Percentiles rank a stretch among this genome's conserved stretches.
Evolutionary conservation across 1,140 invertebrate species (phyloP).

Genomic region (Streblospio benedicti): DNA sequence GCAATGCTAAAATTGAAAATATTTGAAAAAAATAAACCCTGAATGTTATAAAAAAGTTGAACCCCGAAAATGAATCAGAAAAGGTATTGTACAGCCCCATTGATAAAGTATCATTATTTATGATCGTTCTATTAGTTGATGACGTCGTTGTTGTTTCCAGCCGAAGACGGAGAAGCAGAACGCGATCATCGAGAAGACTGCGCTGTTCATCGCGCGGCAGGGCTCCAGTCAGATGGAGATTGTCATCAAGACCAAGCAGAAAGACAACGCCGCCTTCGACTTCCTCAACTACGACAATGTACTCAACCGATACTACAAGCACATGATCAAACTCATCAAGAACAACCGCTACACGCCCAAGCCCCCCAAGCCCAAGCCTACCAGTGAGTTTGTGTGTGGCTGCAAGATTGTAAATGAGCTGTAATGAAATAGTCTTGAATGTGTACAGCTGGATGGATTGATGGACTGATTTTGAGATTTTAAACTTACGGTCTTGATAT

Average conservation of each 20-base stretch:
- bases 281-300: constrained; percentile 80
- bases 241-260: constrained; percentile 91
- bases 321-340: constrained; percentile 71
- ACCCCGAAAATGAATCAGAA: too few relatives aligned
- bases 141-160: too few relatives aligned
- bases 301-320: constrained; percentile 84
- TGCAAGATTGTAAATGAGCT: neutral
- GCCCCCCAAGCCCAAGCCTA: neutral
- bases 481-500: too few relatives aligned
- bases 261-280: constrained; percentile 83
- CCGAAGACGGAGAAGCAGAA: constrained; percentile 86
- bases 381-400: neutral
- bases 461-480: too few relatives aligned
- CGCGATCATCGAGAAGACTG: constrained; percentile 93
- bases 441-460: too few relatives aligned
- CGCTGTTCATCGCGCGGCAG: constrained; percentile 82
- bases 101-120: too few relatives aligned
- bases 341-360: constrained; percentile 47
- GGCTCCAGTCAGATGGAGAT: constrained; percentile 98
- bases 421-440: too few relatives aligned
- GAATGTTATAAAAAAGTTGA: too few relatives aligned
- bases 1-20: too few relatives aligned
- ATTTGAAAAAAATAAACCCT: too few relatives aligned
- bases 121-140: too few relatives aligned
- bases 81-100: too few relatives aligned